Percentiles rank a stretch among this genome's conserved stretches.
phyloP scores from a whole-genome alignment of 2,888 invertebrate species.

The Macrophya annulata region DNA sequence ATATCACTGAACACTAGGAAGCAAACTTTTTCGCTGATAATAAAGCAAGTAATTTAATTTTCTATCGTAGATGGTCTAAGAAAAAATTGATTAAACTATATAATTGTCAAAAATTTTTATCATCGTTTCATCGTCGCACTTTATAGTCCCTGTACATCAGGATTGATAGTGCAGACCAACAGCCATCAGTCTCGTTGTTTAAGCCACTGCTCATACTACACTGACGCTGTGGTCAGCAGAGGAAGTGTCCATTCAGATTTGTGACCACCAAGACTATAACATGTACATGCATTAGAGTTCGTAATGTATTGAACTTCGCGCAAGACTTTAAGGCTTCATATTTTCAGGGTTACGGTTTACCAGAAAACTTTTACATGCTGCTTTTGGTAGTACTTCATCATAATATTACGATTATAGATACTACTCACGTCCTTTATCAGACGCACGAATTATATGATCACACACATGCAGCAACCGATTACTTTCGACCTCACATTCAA shows the following conservation, averaged over 20 bases:
- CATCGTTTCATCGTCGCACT: background rate
- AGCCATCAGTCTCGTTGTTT: background rate
- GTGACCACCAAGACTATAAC: background rate
- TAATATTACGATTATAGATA: background rate
- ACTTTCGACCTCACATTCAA: background rate
- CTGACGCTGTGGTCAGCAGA: background rate
- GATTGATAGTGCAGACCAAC: background rate
- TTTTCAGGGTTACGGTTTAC: background rate
- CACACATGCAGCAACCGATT: background rate
- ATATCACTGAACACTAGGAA: background rate
- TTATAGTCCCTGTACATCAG: background rate
- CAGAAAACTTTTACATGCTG: background rate
- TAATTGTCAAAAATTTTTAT: background rate
- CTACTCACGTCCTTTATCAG: background rate
- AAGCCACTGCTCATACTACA: background rate
- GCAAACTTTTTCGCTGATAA: background rate
- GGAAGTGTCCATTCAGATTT: background rate
- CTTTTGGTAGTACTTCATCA: background rate
- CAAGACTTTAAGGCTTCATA: background rate
- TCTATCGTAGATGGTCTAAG: background rate
- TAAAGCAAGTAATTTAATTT: background rate
- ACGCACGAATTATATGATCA: background rate
- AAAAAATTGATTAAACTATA: background rate
- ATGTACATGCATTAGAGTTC: background rate
- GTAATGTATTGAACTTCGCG: background rate